Conservation (phyloP, 2,888 invertebrate genomes). For the Andrena minutula region DNA sequence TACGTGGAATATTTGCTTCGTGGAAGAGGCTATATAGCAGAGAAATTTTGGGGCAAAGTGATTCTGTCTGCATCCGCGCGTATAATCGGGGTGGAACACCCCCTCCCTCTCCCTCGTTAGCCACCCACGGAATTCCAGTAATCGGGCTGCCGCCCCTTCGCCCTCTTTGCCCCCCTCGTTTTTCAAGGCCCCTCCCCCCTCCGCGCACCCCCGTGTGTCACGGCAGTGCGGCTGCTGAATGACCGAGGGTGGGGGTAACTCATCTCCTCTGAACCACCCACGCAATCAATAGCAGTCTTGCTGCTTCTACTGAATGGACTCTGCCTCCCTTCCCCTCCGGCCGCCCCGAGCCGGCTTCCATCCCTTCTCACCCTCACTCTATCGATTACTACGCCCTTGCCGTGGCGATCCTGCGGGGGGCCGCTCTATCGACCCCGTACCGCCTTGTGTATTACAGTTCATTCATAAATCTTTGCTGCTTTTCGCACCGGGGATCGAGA, state of each 20-base stretch:
- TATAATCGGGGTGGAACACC: conserved; percentile 23
- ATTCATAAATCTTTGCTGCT: conserved; percentile 83
- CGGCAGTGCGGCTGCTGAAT: conserved; percentile 69
- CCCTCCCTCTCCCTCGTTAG: conserved; percentile 26
- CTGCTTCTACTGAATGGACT: conserved; percentile 84
- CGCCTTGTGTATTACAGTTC: conserved; percentile 82
- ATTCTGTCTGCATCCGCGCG: conserved; percentile 33
- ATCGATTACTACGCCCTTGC: conserved; percentile 83
- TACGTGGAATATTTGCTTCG: no score
- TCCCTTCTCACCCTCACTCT: conserved; percentile 77
- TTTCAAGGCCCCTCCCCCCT: conserved; percentile 52
- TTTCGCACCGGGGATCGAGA: conserved; percentile 65
- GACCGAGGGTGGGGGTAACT: conserved; percentile 65
- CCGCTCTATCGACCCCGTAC: conserved; percentile 83
- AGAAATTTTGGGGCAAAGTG: conserved; percentile 32
- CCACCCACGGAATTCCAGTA: conserved; percentile 57
- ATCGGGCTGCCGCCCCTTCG: conserved; percentile 42
- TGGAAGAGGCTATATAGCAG: background rate
- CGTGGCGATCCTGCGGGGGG: conserved; percentile 61
- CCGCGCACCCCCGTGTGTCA: conserved; percentile 47
- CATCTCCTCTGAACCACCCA: conserved; percentile 75
- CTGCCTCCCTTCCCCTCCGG: conserved; percentile 71
- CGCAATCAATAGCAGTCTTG: conserved; percentile 83
- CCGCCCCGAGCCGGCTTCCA: conserved; percentile 34
- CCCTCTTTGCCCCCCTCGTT: conserved; percentile 16